Evolutionary conservation across 2,113 vertebrate genomes (phyloP).

Genomic region (Oryzias melastigma): DNA sequence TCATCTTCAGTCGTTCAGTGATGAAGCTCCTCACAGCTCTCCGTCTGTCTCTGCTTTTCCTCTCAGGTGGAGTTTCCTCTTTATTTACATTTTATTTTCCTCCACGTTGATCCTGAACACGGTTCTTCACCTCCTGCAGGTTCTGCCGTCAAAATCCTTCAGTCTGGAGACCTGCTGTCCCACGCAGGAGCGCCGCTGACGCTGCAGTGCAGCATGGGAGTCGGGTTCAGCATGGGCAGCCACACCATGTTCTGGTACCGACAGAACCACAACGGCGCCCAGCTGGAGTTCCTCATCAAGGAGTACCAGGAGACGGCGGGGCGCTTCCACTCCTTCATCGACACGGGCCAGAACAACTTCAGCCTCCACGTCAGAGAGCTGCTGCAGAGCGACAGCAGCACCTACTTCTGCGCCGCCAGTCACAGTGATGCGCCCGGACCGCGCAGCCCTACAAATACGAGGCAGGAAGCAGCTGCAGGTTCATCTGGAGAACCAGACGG

Average conservation of each 20-base stretch:
- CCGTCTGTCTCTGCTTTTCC: slow-evolving; percentile 19
- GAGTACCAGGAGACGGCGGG: slow-evolving; percentile 28
- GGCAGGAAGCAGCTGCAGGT: slow-evolving; percentile 32
- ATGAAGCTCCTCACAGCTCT: slow-evolving; percentile 27
- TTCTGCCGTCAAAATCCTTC: slow-evolving; percentile 41
- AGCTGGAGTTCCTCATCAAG: slow-evolving; percentile 46
- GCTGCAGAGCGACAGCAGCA: slow-evolving; percentile 41
- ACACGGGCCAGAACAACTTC: slow-evolving; percentile 47
- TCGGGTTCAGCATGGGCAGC: slow-evolving; percentile 48
- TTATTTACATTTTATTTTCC: not conserved
- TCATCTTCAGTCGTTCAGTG: not conserved
- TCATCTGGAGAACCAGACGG: not conserved
- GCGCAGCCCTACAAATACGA: slow-evolving; percentile 55
- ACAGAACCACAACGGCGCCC: slow-evolving; percentile 16
- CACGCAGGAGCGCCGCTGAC: slow-evolving; percentile 3
- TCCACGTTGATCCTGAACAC: not conserved
- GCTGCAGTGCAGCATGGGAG: slow-evolving; percentile 51
- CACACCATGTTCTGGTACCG: slow-evolving; percentile 70
- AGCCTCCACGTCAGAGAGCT: slow-evolving; percentile 36
- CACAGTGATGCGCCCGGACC: slow-evolving; percentile 54
- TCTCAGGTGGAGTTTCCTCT: slow-evolving; percentile 27
- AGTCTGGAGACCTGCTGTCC: slow-evolving; percentile 23
- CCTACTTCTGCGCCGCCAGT: slow-evolving; percentile 69
- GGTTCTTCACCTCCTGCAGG: slow-evolving; percentile 27
- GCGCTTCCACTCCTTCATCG: slow-evolving; percentile 11